Base-by-base conservation (phyloP, 2,888 invertebrate species). In the Ormyrus rosae region DNA sequence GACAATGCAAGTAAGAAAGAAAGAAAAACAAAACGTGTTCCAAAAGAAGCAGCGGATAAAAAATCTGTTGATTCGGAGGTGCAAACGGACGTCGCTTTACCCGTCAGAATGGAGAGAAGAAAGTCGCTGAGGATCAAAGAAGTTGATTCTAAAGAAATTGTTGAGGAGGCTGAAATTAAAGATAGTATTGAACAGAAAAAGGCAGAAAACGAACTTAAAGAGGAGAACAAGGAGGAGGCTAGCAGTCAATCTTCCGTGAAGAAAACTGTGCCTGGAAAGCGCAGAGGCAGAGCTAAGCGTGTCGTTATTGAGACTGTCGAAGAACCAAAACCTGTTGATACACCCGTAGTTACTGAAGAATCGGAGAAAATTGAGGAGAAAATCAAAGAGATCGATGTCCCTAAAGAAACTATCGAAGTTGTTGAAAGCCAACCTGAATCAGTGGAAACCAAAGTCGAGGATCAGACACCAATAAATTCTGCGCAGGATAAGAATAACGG, bases 121-220 rank as follows among this genome's bases (percentile, higher is more conserved):
- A 89, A 88, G 65, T 89, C 87, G 0, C 81, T 84, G 56, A 87
- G 88, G 65, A 88, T 73, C 0, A 76, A 67, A 11, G 83, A 83
- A 0, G n/a, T 6, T 0, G 83, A 84, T 0, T 6, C 61, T 63
- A 81, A 70, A 69, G 70, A 58, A 7, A n/a, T 53, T 0, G 11
- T 11, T 11, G 11, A 81, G 1, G 81, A 83, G 8, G 71, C 34
- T 34, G 63, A 63, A 58, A 34, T 34, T 45, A 64, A 69, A 11
- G 65, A 78, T 13, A 34, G 34, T 4, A 34, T 34, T n/a, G 55
- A 69, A 9, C 77, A 77, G 9, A 53, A 58, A 34, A 34, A 34
- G 34, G 34, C 34, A 13, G 9, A 58, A 46, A 6, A 58, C 8
- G 34, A 34, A 34, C 34, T 34, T 64, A 67, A n/a, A 45, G n/a